Evolutionary conservation across 2,113 vertebrate species (phyloP), one percentile per base, ranked within the genome.

Genomic region (Pantherophis guttatus): DNA sequence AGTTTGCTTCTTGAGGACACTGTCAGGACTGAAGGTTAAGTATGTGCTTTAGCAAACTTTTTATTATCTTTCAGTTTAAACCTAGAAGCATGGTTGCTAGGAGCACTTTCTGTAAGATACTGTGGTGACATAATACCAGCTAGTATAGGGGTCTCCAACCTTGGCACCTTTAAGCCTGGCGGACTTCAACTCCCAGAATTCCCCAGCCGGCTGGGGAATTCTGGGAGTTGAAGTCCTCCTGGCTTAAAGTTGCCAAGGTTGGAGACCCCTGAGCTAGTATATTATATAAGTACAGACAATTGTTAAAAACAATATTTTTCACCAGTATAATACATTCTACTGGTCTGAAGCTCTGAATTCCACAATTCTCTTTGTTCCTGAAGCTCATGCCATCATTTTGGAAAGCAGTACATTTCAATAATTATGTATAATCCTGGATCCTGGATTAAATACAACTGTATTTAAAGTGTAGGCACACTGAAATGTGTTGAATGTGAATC

Each of bases 1-100:
- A 94, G 48, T 0, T 54, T 0, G 75, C 29, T 52, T 7, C 13
- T 88, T 88, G 48, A 58, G 0, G 0, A 0, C 0, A 92, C 6
- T 44, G 9, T 2, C 0, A 65, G 15, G 7, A 92, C 1, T 24
- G 92, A 90, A 48, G 87, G 2, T 91, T 55, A 86, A 52, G 1
- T 53, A 52, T 58, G 29, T 58, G 1, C 55, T 92, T 26, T 15
- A 9, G 29, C 26, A 0, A 93, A 50, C 10, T 93, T 95, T 75
- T 88, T 92, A 93, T 81, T 13, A 81, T 24, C 44, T 89, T 94
- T 91, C 81, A 2, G 29, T 93, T 85, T 9, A 1, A 58, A 39
- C 29, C 29, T 39, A 89, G 52, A 48, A 88, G 9, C 8, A 21
- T 8, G 62, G 3, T 52, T 44, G 50, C 29, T 29, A 62, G 85